phyloP scores from a whole-genome alignment of 2,888 invertebrate species.

The Cantharis flavilabris region DNA sequence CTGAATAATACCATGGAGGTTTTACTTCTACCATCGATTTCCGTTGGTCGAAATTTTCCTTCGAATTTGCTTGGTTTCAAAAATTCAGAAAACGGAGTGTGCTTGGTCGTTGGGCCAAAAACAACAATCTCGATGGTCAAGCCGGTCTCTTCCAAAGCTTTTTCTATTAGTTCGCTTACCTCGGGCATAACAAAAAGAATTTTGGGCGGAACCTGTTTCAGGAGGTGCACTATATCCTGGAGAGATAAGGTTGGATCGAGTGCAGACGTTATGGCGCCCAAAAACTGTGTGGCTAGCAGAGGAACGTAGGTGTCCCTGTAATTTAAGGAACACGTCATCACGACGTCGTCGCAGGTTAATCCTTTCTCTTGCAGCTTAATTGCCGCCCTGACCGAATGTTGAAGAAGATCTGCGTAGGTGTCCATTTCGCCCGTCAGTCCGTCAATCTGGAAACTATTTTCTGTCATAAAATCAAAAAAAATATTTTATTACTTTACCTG shows the following conservation, averaged over 20 bases:
- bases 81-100: conserved; percentile 33
- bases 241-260: conserved; percentile 41
- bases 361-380: conserved; percentile 41
- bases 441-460: conserved; percentile 49
- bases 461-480: background rate
- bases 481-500: conserved; percentile 41
- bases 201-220: conserved; percentile 38
- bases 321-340: conserved; percentile 56
- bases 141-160: conserved; percentile 32
- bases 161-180: conserved; percentile 30
- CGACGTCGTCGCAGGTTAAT: conserved; percentile 54
- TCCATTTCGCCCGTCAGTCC: conserved; percentile 44
- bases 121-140: conserved; percentile 41
- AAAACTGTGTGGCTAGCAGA: conserved; percentile 55
- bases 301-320: conserved; percentile 56
- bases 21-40: conserved; percentile 18
- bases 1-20: conserved; percentile 36
- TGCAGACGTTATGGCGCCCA: conserved; percentile 50
- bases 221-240: conserved; percentile 36
- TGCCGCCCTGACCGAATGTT: conserved; percentile 5
- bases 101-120: conserved; percentile 38
- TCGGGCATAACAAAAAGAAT: conserved; percentile 39
- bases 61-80: conserved; percentile 36
- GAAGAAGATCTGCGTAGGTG: conserved; percentile 46
- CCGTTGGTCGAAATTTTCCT: conserved; percentile 25